Conservation (phyloP, 1,140 invertebrate genomes). For the Bombus difficillimus region DNA sequence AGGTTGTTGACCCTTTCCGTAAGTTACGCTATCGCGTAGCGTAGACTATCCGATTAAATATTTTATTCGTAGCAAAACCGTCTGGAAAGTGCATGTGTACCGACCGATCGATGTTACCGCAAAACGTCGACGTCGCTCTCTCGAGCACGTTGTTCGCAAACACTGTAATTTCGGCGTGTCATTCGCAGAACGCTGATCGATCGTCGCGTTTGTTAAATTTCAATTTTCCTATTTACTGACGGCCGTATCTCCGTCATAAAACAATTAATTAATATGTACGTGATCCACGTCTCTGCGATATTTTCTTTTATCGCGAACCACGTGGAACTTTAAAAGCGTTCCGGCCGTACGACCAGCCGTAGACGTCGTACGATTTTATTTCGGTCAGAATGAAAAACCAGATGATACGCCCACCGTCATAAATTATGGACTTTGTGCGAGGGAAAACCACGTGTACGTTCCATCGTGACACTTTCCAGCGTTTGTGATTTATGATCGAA, state of each 20-base stretch:
- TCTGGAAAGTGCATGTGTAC: conserved; percentile 20
- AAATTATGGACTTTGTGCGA: conserved; percentile 3
- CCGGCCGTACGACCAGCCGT: too few species aligned
- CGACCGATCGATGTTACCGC: conserved; percentile 47
- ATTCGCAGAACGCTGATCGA: not conserved
- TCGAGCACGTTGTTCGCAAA: conserved; percentile 23
- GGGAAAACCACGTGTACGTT: conserved; percentile 2
- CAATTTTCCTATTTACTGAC: not conserved
- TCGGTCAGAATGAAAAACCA: not conserved
- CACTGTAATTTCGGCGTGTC: conserved; percentile 13
- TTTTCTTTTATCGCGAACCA: not conserved
- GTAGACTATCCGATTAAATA: conserved; percentile 28
- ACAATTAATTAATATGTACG: not conserved
- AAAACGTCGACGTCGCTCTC: conserved; percentile 27
- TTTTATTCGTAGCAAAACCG: conserved; percentile 36
- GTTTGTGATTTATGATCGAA: not conserved
- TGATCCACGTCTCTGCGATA: not conserved
- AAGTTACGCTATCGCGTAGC: not conserved
- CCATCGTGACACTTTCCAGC: not conserved
- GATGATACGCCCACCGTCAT: conserved; percentile 42
- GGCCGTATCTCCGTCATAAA: too few species aligned
- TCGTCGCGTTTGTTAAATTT: not conserved
- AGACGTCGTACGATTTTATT: conserved; percentile 18
- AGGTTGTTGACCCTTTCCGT: conserved; percentile 23
- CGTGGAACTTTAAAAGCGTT: not conserved